Base-by-base conservation (phyloP, 2,113 vertebrate species). In the Mustela nigripes region DNA sequence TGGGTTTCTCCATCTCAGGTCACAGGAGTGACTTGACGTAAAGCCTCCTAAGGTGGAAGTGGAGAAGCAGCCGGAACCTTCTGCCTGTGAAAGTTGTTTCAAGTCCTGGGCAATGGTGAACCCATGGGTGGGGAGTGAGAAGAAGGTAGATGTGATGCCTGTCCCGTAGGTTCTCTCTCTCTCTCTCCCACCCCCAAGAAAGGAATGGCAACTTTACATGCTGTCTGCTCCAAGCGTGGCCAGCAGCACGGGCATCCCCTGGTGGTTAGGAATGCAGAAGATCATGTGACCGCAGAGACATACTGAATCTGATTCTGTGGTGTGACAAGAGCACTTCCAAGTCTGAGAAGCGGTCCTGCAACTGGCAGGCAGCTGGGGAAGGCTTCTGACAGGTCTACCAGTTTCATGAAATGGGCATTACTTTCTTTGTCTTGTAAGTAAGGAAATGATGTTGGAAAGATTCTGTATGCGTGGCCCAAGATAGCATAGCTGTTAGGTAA, bases 331-430 rank as follows among this genome's bases (percentile, higher is more conserved):
- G 10, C 16, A 63, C 39, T 11, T 2, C 16, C 7, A 50, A n/a
- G 24, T 62, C 26, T 36, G 9, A 53, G 73, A 74, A 78, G 65
- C 83, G 11, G 3, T 4, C 1, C 11, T 18, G 1, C 4, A 53
- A 26, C 4, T 1, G 31, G 24, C 48, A 24, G 39, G 31, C 7
- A 19, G 15, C 28, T 1, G 0, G 7, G 16, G 28, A 53, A 62
- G 8, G 65, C 39, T 50, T 48, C 56, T 53, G 0, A 0, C 12
- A 53, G 19, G 12, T n/a, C 10, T 7, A 48, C 67, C 28, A 45
- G 2, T 16, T 42, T 50, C 33, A 6, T 83, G 45, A 67, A 33
- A 12, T 12, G 11, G 36, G 24, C 24, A 28, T 31, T 18, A 26
- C 33, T 67, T 79, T 83, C 86, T 56, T 28, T 84, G 15, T 85